Evolutionary conservation across 1,140 invertebrate species (phyloP), one percentile per base, ranked within the genome.

Genomic region (Nebria ingens): DNA sequence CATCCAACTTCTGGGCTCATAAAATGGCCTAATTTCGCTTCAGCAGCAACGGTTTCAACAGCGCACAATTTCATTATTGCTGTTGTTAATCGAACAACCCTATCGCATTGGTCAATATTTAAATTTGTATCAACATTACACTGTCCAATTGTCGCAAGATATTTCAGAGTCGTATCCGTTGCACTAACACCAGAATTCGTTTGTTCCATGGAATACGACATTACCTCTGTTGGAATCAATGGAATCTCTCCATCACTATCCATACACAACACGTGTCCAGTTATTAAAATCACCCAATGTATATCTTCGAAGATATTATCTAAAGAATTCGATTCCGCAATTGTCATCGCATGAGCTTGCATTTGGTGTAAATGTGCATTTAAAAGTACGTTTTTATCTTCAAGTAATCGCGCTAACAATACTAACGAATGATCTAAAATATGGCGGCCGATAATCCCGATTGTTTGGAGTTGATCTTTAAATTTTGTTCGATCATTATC

Each of bases 281-380:
- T 73, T 53, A 93, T 83, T 56, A 95, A 76, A 2, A 93, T 68
- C 17, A 90, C 77, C 92, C 91, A 95, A 69, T 94, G 91, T 1
- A 95, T 69, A 73, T 95, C 91, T 73, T 95, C 91, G 68, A 86
- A 88, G 0, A 89, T 62, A 58, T 73, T 77, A 56, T 79, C 73
- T 11, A 90, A 64, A 52, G 70, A 64, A 13, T 65, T 66, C 0
- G 77, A 76, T 52, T 79, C 77, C 23, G 75, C 75, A 11, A 77
- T 73, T 21, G 74, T 79, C 61, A 79, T 68, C 29, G 77, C 72
- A 42, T 79, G 71, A 67, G 73, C 77, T 63, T 80, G 76, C 74
- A 84, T 76, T 56, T 76, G 66, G 59, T 85, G 83, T 2, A 90
- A 68, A 53, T 83, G 80, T 38, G 71, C 71, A 58, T 82, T 77